Evolutionary conservation across 2,797 vertebrate genomes (phyloP), one percentile per base, ranked within the genome.

Genomic region (Megaceryle alcyon): DNA sequence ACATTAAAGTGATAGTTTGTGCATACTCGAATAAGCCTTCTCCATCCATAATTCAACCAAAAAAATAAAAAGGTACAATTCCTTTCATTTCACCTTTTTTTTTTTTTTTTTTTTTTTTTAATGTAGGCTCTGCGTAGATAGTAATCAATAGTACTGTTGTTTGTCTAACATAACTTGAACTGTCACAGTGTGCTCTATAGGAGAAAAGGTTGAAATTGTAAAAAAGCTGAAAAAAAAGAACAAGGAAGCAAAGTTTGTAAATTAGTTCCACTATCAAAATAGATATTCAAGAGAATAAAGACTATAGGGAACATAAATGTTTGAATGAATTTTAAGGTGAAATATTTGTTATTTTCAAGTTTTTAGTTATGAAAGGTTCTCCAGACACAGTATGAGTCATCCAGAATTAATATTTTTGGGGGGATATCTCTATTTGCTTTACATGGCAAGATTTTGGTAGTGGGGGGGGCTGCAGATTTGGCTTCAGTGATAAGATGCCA

Each of bases 141-240:
- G 3, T 63, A 33, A 54, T 61, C 12, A 31, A 29, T 61, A 35
- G 6, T 66, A 61, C 33, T 90, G 28, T 28, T 78, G n/a, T 63
- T 89, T 82, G 23, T 54, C 23, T 63, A 56, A 44, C 9, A n/a
- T 29, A 22, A 31, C 75, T 41, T 70, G 18, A 87, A 73, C 72
- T 0, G 0, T 29, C 33, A 31, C 12, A 31, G 8, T 12, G 56
- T 39, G 31, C 2, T 88, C 12, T 57, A 9, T 37, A 22, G 43
- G 35, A 80, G 8, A 80, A 81, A 82, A 68, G 3, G 3, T 10
- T 75, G 51, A 72, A 93, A 86, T 10, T 76, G 23, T 31, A 64
- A 73, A 73, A 54, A 73, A 54, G 25, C 1, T 69, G 20, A 21
- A 72, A 82, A 51, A 28, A 73, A 66, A 37, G 3, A 49, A 51